A percentile compares a stretch with the other conserved stretches of the same genome.
These are phyloP conservation scores for Meiosimyza decipiens DNA, from an alignment of 2,888 invertebrate species.

Conservation along the genomic window DNA sequence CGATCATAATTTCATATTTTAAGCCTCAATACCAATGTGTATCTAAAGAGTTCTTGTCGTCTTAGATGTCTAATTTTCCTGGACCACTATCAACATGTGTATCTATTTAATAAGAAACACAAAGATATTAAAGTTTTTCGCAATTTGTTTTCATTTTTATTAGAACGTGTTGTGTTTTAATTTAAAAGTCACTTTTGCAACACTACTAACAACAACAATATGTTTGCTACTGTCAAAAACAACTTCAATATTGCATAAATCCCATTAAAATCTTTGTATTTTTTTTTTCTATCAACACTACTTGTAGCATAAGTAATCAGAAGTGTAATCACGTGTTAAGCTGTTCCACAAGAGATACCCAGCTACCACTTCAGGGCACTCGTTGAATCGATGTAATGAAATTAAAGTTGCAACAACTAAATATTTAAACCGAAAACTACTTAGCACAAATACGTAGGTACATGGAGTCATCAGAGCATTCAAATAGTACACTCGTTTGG, in stretches of 20 bases:
- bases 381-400: conserved; percentile 9
- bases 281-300: not conserved
- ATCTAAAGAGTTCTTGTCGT: too few relatives aligned
- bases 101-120: too few relatives aligned
- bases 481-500: too few relatives aligned
- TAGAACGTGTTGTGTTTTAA: not conserved
- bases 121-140: not conserved
- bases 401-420: conserved; percentile 5
- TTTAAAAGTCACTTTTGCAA: conserved; percentile 14
- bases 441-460: conserved; percentile 1
- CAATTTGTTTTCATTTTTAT: conserved; percentile 14
- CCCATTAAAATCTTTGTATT: conserved; percentile 17
- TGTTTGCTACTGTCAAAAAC: not conserved
- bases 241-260: conserved; percentile 21
- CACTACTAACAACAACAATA: not conserved
- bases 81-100: too few relatives aligned
- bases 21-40: too few relatives aligned
- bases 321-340: conserved; percentile 3
- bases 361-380: not conserved
- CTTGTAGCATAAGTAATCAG: not conserved
- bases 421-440: conserved; percentile 9
- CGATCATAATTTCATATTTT: too few relatives aligned
- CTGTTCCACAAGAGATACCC: not conserved
- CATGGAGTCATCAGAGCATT: too few relatives aligned
- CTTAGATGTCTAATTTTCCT: too few relatives aligned